Base-by-base conservation (phyloP, 2,797 vertebrate genomes). In the Falco naumanni region DNA sequence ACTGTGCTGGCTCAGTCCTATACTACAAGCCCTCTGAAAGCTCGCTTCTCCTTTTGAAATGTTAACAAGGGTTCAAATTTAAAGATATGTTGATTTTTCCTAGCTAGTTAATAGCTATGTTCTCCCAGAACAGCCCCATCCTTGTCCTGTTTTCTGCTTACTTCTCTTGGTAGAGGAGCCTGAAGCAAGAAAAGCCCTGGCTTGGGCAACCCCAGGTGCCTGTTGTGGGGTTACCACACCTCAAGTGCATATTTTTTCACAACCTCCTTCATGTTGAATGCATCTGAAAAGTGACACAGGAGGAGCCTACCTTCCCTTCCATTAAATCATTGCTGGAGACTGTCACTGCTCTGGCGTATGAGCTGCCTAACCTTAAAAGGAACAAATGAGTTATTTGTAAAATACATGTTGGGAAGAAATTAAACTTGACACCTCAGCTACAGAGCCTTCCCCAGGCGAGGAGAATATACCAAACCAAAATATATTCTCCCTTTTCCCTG, bases 301-400 rank as follows among this genome's bases (percentile, higher is more conserved):
- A 87, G 56, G 39, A 91, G 14, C 19, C 21, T 59, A 47, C 45
- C 45, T 54, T 80, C 43, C 61, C 43, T 81, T 31, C 57, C 54
- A 48, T 65, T 65, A 93, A 93, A 81, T 94, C 33, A 13, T 86
- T 84, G 51, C 59, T 78, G 65, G 76, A 72, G 82, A 81, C 22
- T 53, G 39, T 60, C 57, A 47, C 59, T 59, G 54, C 74, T 75
- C 68, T 0, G 0, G 37, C 8, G 0, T 47, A 29, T 79, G 72
- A 91, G 70, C 66, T 84, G 54, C 83, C 4, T 4, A 88, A 69
- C 25, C 63, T 68, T 26, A 59, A 82, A 87, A 51, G 78, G 68
- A 92, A 77, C 69, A 82, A 72, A 93, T n/a, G 53, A 76, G 51
- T 79, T 90, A 90, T 90, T 94, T 96, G 87, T 83, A 90, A 95